A percentile compares a stretch with the other conserved stretches of the same genome.
These are phyloP conservation scores for Apostichopus japonicus DNA, from an alignment of 35 echinoderm and acorn worm genomes.

Conservation along the genomic window DNA sequence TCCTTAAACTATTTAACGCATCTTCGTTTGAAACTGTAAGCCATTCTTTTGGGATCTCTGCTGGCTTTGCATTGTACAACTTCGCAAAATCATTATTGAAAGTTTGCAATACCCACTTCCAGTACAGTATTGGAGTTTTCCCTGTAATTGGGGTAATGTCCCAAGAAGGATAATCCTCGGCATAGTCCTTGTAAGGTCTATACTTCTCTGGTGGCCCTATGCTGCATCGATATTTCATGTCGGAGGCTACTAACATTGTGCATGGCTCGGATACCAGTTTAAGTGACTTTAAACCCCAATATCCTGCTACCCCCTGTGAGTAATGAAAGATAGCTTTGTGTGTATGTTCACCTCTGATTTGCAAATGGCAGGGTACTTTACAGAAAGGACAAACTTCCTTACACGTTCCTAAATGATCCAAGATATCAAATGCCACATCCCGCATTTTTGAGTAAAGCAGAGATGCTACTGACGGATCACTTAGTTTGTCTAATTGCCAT, in stretches of 20 bases:
- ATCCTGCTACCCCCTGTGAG: neutral
- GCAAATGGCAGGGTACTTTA: neutral
- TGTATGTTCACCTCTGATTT: neutral
- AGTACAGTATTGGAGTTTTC: too few relatives aligned
- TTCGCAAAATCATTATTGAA: too few relatives aligned
- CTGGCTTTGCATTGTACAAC: too few relatives aligned
- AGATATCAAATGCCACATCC: neutral
- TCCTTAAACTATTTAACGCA: too few relatives aligned
- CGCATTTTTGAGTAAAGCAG: too few relatives aligned
- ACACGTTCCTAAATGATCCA: neutral
- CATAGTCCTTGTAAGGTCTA: neutral
- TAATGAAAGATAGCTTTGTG: neutral
- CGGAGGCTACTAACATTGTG: neutral
- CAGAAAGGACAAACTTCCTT: slow-evolving; percentile 20
- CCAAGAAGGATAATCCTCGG: neutral
- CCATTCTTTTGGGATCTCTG: too few relatives aligned
- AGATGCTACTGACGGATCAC: too few relatives aligned
- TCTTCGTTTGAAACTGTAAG: too few relatives aligned
- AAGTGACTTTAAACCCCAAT: too few relatives aligned
- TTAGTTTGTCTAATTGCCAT: too few relatives aligned
- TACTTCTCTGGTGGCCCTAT: neutral
- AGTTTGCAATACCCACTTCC: too few relatives aligned
- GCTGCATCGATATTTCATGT: neutral
- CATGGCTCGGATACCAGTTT: neutral
- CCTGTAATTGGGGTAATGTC: too few relatives aligned